Base-by-base conservation (phyloP, 2,888 invertebrate species). In the Leptopterna dolabrata region DNA sequence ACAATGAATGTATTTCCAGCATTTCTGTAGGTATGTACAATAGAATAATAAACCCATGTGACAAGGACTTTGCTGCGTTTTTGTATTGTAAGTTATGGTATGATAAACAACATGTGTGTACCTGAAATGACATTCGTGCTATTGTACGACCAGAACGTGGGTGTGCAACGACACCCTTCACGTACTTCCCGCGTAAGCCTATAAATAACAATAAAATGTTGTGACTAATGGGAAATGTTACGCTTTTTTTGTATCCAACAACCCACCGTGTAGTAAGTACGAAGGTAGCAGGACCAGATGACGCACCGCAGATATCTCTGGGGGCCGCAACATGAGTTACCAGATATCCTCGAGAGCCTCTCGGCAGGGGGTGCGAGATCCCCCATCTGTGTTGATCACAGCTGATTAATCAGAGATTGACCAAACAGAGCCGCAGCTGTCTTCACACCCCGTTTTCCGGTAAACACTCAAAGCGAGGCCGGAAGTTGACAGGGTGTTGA, bases 321-420 rank as follows among this genome's bases (percentile, higher is more conserved):
- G 36, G 36, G 36, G 7, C 63, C 27, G 63, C 63, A 9, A 36
- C 51, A 63, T 27, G 24, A 63, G 63, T 63, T 63, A 63, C 63
- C 24, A 24, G 63, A 63, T 63, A 63, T 63, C 19, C 24, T 47
- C 19, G 24, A 24, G 63, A 24, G 63, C 63, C 36, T n/a, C 51
- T 51, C 63, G 24, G 63, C 16, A 19, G 7, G 63, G 63, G 63
- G 19, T 63, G 63, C 24, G 63, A 63, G 70, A 70, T 51, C n/a
- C 27, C 70, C 30, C 83, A 83, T 63, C 83, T 83, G 83, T 63
- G 71, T 29, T 24, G 70, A 63, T 83, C 83, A 83, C 83, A 71
- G 83, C 83, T 83, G 83, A 83, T 83, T 83, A 83, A 83, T 83
- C 83, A 83, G 70, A 83, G 29, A 43, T 36, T 83, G 70, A 36